These are phyloP conservation scores for Drosophila pandora DNA, from an alignment of 1,140 invertebrate genomes.

Conservation along the genomic window DNA sequence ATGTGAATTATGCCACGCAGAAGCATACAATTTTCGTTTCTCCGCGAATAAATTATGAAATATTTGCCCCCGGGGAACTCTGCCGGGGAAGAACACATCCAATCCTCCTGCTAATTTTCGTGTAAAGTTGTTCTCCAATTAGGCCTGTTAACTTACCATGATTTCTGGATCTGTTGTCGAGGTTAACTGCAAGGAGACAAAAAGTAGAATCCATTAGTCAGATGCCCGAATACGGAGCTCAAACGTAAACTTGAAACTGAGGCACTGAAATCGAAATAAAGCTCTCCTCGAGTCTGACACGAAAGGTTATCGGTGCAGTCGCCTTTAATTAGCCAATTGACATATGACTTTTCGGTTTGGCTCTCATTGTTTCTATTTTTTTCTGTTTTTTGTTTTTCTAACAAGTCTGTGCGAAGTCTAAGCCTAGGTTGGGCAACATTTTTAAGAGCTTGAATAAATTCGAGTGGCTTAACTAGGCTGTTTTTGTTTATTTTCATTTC, in stretches of 20 bases:
- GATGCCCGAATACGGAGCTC: conserved; percentile 20
- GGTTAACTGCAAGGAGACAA: conserved; percentile 54
- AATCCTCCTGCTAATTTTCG: conserved; percentile 61
- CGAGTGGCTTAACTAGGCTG: conserved; percentile 35
- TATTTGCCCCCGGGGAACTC: conserved; percentile 63
- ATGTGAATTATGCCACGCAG: conserved; percentile 37
- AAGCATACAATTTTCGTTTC: conserved; percentile 40
- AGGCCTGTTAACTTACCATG: conserved; percentile 72
- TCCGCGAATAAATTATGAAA: conserved; percentile 69
- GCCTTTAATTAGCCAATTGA: conserved; percentile 76
- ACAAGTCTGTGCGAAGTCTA: neutral
- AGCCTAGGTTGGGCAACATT: conserved; percentile 30
- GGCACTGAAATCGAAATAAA: conserved; percentile 24
- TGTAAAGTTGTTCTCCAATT: conserved; percentile 66
- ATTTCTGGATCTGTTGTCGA: conserved; percentile 53
- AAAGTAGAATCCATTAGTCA: conserved; percentile 25
- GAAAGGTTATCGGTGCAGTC: conserved; percentile 63
- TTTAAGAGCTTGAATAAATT: conserved; percentile 13
- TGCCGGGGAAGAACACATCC: conserved; percentile 21
- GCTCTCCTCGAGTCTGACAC: conserved; percentile 54
- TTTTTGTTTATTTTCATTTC: conserved; percentile 34
- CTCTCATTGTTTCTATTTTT: conserved; percentile 29
- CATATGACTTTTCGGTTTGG: conserved; percentile 63
- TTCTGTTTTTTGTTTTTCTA: conserved; percentile 10
- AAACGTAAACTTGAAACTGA: conserved; percentile 32